Evolutionary conservation across 2,113 vertebrate species (phyloP).

Genomic region (Psittacula cyanocephala): DNA sequence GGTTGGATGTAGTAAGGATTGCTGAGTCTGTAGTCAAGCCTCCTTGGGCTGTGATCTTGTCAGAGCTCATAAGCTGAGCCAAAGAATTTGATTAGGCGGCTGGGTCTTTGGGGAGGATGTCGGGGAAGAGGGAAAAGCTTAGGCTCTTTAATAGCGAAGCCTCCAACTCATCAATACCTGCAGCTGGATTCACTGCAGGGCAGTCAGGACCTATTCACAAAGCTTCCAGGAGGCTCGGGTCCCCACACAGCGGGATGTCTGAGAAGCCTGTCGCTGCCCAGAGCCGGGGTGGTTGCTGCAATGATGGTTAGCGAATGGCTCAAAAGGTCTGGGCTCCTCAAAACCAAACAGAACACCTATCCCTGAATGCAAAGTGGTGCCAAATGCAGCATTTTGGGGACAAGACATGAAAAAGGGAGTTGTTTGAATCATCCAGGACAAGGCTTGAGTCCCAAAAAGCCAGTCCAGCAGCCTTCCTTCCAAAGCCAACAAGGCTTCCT

Average conservation of each 20-base stretch:
- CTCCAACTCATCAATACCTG: background rate
- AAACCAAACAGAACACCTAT: background rate
- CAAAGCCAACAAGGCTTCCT: background rate
- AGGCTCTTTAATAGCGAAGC: background rate
- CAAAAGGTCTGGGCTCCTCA: background rate
- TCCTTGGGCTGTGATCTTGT: slow-evolving; percentile 60
- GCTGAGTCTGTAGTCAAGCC: slow-evolving; percentile 62
- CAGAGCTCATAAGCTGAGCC: slow-evolving; percentile 55
- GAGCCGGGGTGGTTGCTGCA: rapidly evolving
- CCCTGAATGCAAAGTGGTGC: background rate
- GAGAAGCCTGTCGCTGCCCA: background rate
- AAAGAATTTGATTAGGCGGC: slow-evolving; percentile 30
- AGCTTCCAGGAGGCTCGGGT: background rate
- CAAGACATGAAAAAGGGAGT: background rate
- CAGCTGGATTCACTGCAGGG: background rate
- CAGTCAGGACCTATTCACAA: background rate
- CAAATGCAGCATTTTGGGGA: background rate
- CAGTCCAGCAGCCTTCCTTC: background rate
- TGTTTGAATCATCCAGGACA: background rate
- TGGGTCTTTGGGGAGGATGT: background rate
- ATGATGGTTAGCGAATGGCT: rapidly evolving
- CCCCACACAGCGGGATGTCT: too few relatives aligned
- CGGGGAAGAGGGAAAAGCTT: background rate
- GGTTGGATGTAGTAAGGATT: slow-evolving; percentile 43
- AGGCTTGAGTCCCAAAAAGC: background rate